Percentiles rank a stretch among this genome's conserved stretches.
Evolutionary conservation across 92 coral and sea anemone species (phyloP).

Genomic region (Paramuricea clavata): DNA sequence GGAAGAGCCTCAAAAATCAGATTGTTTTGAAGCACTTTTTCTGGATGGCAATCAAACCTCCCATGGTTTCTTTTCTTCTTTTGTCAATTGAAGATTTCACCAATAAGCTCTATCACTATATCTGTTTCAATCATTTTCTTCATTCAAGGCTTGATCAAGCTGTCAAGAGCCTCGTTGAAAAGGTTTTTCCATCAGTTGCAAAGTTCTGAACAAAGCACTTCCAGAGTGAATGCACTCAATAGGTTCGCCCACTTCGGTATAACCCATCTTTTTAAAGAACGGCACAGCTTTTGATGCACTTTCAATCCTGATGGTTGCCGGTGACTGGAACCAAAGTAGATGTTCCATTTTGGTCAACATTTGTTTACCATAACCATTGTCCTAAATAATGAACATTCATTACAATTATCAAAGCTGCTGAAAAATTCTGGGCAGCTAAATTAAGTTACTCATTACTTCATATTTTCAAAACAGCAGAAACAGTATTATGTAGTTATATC

Average conservation of each 20-base stretch:
- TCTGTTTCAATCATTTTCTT: too few species aligned
- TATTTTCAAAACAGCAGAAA: too few species aligned
- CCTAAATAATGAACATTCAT: slow-evolving; percentile 54
- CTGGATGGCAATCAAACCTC: neutral
- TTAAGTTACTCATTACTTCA: too few species aligned
- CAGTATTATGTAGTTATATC: too few species aligned
- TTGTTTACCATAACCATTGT: slow-evolving; percentile 80
- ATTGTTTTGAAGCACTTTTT: neutral
- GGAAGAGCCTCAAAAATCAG: too few species aligned
- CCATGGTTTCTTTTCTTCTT: too few species aligned
- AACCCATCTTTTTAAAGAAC: slow-evolving; percentile 82
- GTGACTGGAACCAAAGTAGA: slow-evolving; percentile 61
- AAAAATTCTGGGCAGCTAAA: too few species aligned
- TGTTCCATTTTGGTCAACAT: slow-evolving; percentile 76
- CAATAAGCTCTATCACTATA: too few species aligned
- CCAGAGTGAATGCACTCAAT: slow-evolving; percentile 77
- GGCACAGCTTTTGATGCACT: slow-evolving; percentile 86
- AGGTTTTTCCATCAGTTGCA: slow-evolving; percentile 89
- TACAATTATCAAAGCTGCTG: neutral
- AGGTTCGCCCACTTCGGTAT: slow-evolving; percentile 76
- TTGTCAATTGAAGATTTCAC: too few species aligned
- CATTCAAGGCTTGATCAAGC: too few species aligned
- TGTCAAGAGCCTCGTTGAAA: slow-evolving; percentile 23
- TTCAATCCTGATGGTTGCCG: slow-evolving; percentile 83
- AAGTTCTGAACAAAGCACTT: slow-evolving; percentile 77